Evolutionary conservation across 2,113 vertebrate species (phyloP).

Genomic region (Eulemur rufifrons): DNA sequence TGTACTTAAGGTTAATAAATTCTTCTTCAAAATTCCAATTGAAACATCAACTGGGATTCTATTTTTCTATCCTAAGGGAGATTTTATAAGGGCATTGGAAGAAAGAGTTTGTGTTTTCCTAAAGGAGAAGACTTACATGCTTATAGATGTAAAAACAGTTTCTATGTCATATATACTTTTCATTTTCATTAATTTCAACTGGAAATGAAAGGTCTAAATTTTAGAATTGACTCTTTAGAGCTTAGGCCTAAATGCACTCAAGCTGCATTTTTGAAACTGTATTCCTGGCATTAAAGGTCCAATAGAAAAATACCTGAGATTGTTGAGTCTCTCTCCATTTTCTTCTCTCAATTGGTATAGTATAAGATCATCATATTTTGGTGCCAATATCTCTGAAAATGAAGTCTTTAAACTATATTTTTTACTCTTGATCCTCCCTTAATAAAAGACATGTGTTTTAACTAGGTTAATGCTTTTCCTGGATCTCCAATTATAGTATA

Average conservation of each 20-base stretch:
- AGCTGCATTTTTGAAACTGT: background rate
- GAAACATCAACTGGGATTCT: background rate
- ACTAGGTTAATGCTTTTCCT: conserved; percentile 70
- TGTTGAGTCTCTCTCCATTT: background rate
- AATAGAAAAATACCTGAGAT: background rate
- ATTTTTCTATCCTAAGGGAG: background rate
- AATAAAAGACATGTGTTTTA: conserved; percentile 63
- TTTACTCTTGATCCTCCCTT: background rate
- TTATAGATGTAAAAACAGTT: background rate
- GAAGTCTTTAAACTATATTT: background rate
- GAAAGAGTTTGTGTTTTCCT: background rate
- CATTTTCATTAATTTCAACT: conserved; percentile 15
- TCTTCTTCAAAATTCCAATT: background rate
- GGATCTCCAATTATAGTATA: conserved; percentile 56
- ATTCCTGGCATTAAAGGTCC: background rate
- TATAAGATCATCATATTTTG: background rate
- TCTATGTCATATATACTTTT: background rate
- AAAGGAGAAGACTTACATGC: background rate
- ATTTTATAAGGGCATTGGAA: background rate
- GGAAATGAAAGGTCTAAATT: background rate
- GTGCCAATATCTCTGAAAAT: conserved; percentile 1
- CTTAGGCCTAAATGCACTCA: background rate
- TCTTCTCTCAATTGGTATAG: conserved; percentile 8
- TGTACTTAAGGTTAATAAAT: background rate
- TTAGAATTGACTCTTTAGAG: background rate